Evolutionary conservation across 2,888 invertebrate genomes (phyloP).

Genomic region (Pyrrhia umbra): DNA sequence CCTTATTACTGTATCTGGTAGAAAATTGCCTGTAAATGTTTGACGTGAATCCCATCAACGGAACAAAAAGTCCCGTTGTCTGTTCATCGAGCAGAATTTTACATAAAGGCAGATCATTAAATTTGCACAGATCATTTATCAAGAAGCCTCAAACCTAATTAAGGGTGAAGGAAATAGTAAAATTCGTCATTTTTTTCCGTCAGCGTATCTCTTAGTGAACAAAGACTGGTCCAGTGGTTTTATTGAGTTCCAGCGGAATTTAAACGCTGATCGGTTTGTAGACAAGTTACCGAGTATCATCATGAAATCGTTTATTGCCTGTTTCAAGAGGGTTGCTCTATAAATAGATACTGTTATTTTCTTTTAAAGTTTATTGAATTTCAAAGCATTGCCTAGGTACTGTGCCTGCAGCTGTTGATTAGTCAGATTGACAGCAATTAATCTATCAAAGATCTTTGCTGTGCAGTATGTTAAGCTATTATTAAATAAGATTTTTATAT

Average conservation of each 20-base stretch:
- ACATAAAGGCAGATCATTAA: constrained; percentile 65
- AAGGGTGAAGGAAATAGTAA: constrained; percentile 53
- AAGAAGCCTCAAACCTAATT: constrained; percentile 56
- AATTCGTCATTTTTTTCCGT: constrained; percentile 45
- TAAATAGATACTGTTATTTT: constrained; percentile 2
- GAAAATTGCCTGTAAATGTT: constrained; percentile 34
- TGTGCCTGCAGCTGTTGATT: too few species aligned
- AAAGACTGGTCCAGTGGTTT: constrained; percentile 41
- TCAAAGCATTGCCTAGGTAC: neutral
- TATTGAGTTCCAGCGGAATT: constrained; percentile 41
- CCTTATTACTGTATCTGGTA: neutral
- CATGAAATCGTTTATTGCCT: constrained; percentile 33
- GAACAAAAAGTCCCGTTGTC: constrained; percentile 55
- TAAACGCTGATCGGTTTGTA: constrained; percentile 32
- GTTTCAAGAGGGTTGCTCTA: neutral
- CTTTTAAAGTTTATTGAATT: neutral
- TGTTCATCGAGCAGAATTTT: constrained; percentile 57
- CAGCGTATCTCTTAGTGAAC: constrained; percentile 22
- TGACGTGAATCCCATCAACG: constrained; percentile 20
- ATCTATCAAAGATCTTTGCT: too few species aligned
- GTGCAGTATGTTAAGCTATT: too few species aligned
- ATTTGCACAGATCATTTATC: constrained; percentile 70
- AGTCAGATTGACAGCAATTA: too few species aligned
- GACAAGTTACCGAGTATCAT: constrained; percentile 38
- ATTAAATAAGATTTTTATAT: too few species aligned